Percentiles rank a stretch among this genome's conserved stretches.
These are phyloP conservation scores for Columba janthina DNA, from an alignment of 2,113 vertebrate genomes.

Conservation along the genomic window DNA sequence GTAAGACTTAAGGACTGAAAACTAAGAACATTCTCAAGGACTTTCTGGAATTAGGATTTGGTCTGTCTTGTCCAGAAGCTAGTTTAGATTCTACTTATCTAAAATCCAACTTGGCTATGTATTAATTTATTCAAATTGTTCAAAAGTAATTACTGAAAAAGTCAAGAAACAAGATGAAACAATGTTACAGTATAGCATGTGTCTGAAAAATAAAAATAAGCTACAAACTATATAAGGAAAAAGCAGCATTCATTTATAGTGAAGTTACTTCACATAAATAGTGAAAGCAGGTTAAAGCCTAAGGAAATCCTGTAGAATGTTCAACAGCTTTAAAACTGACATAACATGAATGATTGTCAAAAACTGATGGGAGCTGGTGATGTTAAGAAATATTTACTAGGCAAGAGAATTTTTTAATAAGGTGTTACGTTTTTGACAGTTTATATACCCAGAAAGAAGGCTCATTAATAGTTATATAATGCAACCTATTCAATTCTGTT, in stretches of 20 bases:
- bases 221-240: background rate
- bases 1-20: background rate
- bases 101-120: background rate
- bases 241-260: background rate
- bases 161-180: background rate
- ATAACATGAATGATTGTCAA: constrained; percentile 43
- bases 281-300: constrained; percentile 1
- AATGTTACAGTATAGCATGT: background rate
- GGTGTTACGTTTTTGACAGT: constrained; percentile 39
- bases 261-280: constrained; percentile 19
- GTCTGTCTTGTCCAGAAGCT: background rate
- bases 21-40: background rate
- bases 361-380: constrained; percentile 15
- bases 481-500: constrained; percentile 27
- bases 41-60: background rate
- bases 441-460: constrained; percentile 14
- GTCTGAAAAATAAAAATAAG: background rate
- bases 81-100: background rate
- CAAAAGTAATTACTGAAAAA: background rate
- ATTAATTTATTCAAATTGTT: background rate
- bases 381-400: constrained; percentile 34
- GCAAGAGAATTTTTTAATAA: constrained; percentile 2
- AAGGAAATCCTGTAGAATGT: constrained; percentile 1
- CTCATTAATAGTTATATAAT: constrained; percentile 35
- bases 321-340: constrained; percentile 46